Percentiles rank a stretch among this genome's conserved stretches.
phyloP scores from a whole-genome alignment of 2,888 invertebrate species.

The Orchesellides sinensis region DNA sequence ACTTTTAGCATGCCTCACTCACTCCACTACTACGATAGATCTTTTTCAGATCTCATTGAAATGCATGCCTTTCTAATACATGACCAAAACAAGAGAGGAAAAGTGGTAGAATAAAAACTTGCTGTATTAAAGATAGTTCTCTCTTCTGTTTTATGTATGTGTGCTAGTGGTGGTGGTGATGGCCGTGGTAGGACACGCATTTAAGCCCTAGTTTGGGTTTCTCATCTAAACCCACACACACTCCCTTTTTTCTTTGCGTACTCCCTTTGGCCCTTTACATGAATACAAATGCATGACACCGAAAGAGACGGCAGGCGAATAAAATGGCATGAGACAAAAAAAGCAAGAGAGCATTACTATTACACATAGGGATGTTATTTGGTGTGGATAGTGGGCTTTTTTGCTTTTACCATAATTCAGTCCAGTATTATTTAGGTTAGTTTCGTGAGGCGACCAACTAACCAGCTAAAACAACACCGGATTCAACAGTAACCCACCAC shows the following conservation, averaged over 20 bases:
- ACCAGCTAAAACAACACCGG: neutral
- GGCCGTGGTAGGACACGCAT: neutral
- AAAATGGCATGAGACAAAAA: neutral
- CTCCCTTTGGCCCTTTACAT: constrained; percentile 29
- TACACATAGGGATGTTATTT: neutral
- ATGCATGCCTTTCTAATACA: constrained; percentile 27
- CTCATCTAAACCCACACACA: neutral
- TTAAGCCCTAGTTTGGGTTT: neutral
- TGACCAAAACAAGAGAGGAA: constrained; percentile 10
- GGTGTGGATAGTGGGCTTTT: neutral
- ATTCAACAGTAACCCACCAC: neutral
- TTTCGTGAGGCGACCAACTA: constrained; percentile 20
- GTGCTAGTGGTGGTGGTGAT: neutral
- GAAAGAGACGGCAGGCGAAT: neutral
- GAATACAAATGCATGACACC: constrained; percentile 18
- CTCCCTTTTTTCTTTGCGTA: neutral
- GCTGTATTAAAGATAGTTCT: constrained; percentile 1
- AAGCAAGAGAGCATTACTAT: neutral
- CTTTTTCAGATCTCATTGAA: constrained; percentile 28
- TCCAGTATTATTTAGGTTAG: constrained; percentile 4
- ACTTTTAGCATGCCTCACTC: too few relatives aligned
- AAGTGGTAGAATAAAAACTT: constrained; percentile 20
- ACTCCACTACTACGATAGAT: too few relatives aligned
- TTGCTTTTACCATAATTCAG: neutral
- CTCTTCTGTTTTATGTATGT: constrained; percentile 10